Evolutionary conservation across 2,113 vertebrate genomes (phyloP).

Genomic region (Gymnobelideus leadbeateri): DNA sequence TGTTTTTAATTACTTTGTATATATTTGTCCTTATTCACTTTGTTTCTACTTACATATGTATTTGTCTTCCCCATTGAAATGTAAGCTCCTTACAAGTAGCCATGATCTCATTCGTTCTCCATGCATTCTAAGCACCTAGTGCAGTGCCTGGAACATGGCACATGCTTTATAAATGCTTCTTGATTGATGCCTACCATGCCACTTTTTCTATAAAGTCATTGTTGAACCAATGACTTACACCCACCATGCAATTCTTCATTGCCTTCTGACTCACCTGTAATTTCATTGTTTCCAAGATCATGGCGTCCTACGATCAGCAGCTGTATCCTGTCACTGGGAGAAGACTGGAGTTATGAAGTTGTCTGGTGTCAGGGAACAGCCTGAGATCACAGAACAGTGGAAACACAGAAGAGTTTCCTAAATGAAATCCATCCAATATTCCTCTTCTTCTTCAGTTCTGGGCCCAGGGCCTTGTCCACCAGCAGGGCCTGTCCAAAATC

Average conservation of each 20-base stretch:
- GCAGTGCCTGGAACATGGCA: background rate
- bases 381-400: background rate
- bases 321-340: background rate
- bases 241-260: background rate
- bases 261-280: background rate
- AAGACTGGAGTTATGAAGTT: background rate
- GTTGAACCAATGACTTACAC: background rate
- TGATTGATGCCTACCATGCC: background rate
- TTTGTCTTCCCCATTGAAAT: background rate
- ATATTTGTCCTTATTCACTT: background rate
- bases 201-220: background rate
- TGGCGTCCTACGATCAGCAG: background rate
- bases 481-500: background rate
- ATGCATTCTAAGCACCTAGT: background rate
- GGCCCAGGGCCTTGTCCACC: background rate
- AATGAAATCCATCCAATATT: background rate
- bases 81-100: background rate
- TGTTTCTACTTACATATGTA: background rate
- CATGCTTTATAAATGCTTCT: background rate
- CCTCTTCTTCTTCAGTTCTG: constrained; percentile 5
- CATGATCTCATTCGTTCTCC: background rate
- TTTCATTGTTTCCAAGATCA: background rate
- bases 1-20: background rate
- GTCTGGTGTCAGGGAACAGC: background rate
- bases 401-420: background rate